A percentile compares a stretch with the other conserved stretches of the same genome.
These are phyloP conservation scores for Vidua chalybeata DNA, from an alignment of 2,113 vertebrate species.

Conservation along the genomic window DNA sequence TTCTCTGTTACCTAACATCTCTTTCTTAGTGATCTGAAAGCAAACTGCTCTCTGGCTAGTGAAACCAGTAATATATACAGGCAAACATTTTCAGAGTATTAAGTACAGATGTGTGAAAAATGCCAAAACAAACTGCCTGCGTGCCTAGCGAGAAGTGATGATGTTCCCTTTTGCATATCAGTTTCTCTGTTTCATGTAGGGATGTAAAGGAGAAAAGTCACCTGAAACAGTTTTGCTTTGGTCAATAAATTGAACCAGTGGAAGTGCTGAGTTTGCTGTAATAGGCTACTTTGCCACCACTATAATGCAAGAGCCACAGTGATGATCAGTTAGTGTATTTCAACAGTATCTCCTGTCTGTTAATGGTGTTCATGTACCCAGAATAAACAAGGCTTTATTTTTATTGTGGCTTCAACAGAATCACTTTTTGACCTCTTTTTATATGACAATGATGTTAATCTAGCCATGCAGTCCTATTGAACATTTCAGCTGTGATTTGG, in stretches of 20 bases:
- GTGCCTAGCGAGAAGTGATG: fast-evolving
- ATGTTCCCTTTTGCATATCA: not conserved
- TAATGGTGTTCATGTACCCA: not conserved
- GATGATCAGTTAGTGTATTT: not conserved
- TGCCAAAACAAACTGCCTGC: not conserved
- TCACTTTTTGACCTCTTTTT: not conserved
- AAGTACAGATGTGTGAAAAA: not conserved
- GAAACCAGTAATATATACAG: not conserved
- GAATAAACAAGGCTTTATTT: not conserved
- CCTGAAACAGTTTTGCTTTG: not conserved
- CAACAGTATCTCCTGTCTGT: not conserved
- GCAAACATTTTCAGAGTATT: not conserved
- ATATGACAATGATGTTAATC: not conserved
- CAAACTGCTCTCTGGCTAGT: not conserved
- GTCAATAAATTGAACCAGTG: not conserved
- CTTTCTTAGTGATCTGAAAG: not conserved
- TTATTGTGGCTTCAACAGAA: not conserved
- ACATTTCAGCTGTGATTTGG: not conserved
- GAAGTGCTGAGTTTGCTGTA: not conserved
- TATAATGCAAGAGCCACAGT: not conserved
- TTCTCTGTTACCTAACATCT: not conserved
- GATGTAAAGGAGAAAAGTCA: not conserved
- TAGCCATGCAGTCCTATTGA: not conserved
- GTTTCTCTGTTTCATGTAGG: not conserved
- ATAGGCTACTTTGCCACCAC: not conserved